phyloP scores from a whole-genome alignment of 2,888 invertebrate species.

The Mantis religiosa region DNA sequence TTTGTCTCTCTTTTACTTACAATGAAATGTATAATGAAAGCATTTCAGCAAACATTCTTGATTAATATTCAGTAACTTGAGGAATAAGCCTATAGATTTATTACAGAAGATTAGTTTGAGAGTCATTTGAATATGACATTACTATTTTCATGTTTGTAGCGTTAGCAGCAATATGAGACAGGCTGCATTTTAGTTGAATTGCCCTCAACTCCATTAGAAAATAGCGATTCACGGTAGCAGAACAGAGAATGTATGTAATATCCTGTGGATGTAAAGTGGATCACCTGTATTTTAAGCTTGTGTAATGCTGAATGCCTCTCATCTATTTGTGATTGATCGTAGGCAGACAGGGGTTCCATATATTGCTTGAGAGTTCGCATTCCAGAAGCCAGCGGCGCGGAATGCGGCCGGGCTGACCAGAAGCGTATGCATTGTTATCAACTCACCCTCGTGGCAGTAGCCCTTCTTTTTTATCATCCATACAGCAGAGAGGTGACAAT shows the following conservation, averaged over 20 bases:
- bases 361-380: background rate
- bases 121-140: no score
- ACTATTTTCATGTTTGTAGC: no score
- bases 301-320: background rate
- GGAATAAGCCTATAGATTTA: no score
- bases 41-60: no score
- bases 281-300: background rate
- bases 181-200: no score
- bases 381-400: background rate
- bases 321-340: background rate
- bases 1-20: no score
- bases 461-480: background rate
- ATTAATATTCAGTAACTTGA: no score
- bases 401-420: background rate
- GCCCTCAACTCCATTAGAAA: background rate
- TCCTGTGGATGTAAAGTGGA: background rate
- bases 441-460: background rate
- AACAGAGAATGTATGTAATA: background rate
- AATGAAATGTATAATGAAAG: no score
- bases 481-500: background rate
- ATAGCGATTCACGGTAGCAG: background rate
- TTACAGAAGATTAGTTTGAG: no score
- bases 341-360: background rate
- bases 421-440: background rate
- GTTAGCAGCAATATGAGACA: no score